Conservation (phyloP, 2,888 invertebrate genomes). For the Sphaeridia pumilis region DNA sequence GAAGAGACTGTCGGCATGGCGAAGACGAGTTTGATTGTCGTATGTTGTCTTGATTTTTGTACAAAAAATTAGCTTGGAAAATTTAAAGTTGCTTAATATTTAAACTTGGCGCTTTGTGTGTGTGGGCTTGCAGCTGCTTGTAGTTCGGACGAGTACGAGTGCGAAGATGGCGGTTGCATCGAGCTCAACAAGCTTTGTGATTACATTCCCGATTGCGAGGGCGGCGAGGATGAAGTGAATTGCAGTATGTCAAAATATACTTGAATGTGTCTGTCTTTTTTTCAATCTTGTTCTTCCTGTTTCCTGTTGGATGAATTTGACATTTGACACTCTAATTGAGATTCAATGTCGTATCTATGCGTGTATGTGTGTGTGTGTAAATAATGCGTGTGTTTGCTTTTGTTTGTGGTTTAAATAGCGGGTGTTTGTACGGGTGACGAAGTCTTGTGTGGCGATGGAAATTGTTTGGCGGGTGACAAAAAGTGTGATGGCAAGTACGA, state of each 20-base stretch:
- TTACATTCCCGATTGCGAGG: constrained; percentile 37
- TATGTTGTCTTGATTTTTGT: constrained; percentile 14
- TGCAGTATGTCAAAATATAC: too few relatives aligned
- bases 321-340: neutral
- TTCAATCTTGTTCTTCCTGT: constrained; percentile 2
- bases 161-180: constrained; percentile 44
- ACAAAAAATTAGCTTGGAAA: neutral
- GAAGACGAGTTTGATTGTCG: constrained; percentile 37
- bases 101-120: neutral
- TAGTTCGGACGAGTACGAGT: constrained; percentile 40
- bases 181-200: constrained; percentile 37
- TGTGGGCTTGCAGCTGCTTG: constrained; percentile 15
- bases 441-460: constrained; percentile 50
- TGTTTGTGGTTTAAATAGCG: constrained; percentile 23
- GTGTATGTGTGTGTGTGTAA: neutral
- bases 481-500: constrained; percentile 49
- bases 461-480: constrained; percentile 48
- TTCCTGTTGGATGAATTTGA: neutral
- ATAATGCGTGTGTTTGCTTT: neutral
- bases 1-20: constrained; percentile 33
- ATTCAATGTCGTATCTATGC: neutral
- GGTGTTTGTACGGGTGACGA: constrained; percentile 38
- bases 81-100: neutral
- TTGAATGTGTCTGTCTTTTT: constrained; percentile 3
- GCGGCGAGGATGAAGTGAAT: constrained; percentile 28